Percentiles rank a stretch among this genome's conserved stretches.
Evolutionary conservation across 37 sponge, comb jelly and placozoan genomes (phyloP).

Genomic region (Ianthella basta): DNA sequence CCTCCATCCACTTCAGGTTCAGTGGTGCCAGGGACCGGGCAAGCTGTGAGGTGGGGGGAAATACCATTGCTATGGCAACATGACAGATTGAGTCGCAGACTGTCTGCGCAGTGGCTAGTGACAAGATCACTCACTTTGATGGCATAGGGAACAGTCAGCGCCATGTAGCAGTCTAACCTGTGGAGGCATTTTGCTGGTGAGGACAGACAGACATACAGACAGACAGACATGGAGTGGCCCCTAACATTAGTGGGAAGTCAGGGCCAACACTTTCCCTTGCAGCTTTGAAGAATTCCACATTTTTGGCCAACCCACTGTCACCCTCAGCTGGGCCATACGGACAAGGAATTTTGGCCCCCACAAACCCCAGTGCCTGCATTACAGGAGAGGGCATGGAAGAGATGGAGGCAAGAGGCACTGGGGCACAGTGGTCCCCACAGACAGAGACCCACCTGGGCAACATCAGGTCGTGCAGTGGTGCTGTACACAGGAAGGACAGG

Average conservation of each 20-base stretch:
- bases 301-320: conserved; percentile 72
- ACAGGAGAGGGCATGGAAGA: background rate
- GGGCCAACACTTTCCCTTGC: conserved; percentile 77
- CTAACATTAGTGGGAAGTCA: conserved; percentile 89
- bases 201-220: background rate
- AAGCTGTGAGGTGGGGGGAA: conserved; percentile 28
- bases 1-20: conserved; percentile 87
- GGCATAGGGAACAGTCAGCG: conserved; percentile 77
- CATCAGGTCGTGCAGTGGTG: conserved; percentile 66
- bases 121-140: conserved; percentile 45
- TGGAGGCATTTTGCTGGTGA: background rate
- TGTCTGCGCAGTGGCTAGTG: background rate
- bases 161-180: conserved; percentile 95
- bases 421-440: background rate
- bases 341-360: conserved; percentile 89
- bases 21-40: conserved; percentile 64
- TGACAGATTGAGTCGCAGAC: background rate
- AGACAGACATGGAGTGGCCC: background rate
- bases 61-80: background rate
- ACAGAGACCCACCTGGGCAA: conserved; percentile 59
- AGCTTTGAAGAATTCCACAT: conserved; percentile 67
- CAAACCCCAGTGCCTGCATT: conserved; percentile 75
- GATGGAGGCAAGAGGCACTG: background rate
- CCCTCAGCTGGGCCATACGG: conserved; percentile 85
- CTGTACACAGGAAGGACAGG: conserved; percentile 68